Evolutionary conservation across 2,113 vertebrate species (phyloP).

Genomic region (Fulmarus glacialis): DNA sequence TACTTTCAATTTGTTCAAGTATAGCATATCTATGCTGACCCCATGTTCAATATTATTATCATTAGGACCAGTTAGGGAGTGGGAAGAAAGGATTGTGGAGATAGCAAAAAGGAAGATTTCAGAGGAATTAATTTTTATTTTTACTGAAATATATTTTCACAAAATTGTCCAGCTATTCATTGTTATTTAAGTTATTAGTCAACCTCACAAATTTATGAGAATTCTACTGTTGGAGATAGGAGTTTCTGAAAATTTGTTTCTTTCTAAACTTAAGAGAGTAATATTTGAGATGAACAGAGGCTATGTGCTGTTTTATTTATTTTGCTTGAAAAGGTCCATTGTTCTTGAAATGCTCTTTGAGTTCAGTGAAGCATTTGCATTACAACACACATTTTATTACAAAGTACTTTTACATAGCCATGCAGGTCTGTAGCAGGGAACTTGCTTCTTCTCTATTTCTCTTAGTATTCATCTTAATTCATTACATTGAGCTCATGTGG

Average conservation of each 20-base stretch:
- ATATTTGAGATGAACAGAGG: background rate
- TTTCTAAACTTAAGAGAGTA: background rate
- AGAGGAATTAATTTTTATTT: background rate
- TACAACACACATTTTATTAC: background rate
- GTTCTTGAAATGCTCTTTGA: background rate
- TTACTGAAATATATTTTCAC: background rate
- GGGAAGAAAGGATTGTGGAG: background rate
- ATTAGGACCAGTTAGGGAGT: background rate
- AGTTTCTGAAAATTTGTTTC: background rate
- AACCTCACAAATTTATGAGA: background rate
- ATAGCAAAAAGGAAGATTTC: background rate
- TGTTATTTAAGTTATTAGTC: background rate
- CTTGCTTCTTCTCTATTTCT: background rate
- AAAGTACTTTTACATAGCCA: background rate
- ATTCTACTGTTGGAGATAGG: background rate
- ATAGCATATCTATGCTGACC: background rate
- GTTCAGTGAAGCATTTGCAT: background rate
- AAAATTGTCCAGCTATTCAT: background rate
- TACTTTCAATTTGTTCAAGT: conserved; percentile 15
- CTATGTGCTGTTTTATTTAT: background rate
- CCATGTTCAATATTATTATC: background rate
- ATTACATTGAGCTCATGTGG: conserved; percentile 19
- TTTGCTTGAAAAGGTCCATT: background rate
- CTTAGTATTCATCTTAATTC: conserved; percentile 44
- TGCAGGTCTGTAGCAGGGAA: background rate